phyloP scores from a whole-genome alignment of 2,888 invertebrate species.

The Fragum sueziense region DNA sequence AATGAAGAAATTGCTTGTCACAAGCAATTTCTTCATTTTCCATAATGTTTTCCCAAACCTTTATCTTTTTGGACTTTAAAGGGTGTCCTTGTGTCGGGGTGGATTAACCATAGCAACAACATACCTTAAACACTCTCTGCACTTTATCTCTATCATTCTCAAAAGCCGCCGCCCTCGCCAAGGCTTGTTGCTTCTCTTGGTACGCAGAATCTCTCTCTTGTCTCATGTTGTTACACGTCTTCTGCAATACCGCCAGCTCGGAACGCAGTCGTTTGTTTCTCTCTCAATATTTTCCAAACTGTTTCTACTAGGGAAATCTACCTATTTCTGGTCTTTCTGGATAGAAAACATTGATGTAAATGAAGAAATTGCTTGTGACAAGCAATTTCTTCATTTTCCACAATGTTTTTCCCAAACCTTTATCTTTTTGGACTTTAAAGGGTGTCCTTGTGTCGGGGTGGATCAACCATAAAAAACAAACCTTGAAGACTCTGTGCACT shows the following conservation, averaged over 20 bases:
- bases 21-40: too few relatives aligned
- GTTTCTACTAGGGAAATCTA: too few relatives aligned
- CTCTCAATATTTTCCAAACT: conserved; percentile 78
- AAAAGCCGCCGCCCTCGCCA: conserved; percentile 79
- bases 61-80: too few relatives aligned
- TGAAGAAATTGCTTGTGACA: background rate
- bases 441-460: too few relatives aligned
- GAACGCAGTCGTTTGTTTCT: conserved; percentile 79
- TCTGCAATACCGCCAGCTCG: conserved; percentile 75
- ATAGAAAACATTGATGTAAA: background rate
- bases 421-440: too few relatives aligned
- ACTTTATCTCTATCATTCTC: conserved; percentile 81
- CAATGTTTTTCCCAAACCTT: background rate
- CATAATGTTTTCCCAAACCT: too few relatives aligned
- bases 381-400: background rate
- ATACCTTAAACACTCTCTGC: conserved; percentile 81
- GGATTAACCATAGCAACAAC: too few relatives aligned
- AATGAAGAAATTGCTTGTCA: too few relatives aligned
- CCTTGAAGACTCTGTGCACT: too few relatives aligned
- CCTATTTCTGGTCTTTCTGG: too few relatives aligned
- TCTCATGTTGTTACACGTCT: conserved; percentile 77
- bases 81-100: too few relatives aligned
- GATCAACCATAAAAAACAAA: too few relatives aligned
- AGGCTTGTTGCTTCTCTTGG: conserved; percentile 79
- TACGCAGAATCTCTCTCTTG: conserved; percentile 78